Percentiles rank a stretch among this genome's conserved stretches.
Conservation (phyloP, 2,888 invertebrate genomes). For the Diplolepis rosae region DNA sequence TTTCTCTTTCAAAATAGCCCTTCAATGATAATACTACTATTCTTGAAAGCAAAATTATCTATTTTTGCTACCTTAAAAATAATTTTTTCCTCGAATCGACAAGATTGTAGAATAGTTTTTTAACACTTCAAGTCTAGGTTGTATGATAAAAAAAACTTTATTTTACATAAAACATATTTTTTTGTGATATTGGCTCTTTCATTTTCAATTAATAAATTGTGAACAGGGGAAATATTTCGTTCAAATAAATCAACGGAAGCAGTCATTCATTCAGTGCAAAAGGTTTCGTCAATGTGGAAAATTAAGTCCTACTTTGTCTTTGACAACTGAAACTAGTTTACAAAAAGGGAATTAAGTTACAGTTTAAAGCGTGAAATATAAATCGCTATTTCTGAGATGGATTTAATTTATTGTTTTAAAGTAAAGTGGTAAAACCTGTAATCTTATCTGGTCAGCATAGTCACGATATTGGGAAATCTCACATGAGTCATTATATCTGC, state of each 20-base stretch:
- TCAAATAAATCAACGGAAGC: not conserved
- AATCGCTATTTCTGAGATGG: not conserved
- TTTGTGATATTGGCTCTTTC: too few species aligned
- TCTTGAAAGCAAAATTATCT: too few species aligned
- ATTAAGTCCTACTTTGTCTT: conserved; percentile 2
- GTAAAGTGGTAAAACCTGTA: not conserved
- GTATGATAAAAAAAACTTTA: too few species aligned
- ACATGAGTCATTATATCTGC: not conserved
- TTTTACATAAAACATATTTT: too few species aligned
- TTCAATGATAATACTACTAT: too few species aligned
- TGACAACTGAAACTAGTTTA: not conserved
- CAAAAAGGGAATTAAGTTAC: not conserved
- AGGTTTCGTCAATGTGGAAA: not conserved
- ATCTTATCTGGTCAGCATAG: conserved; percentile 10
- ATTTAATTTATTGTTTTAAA: not conserved
- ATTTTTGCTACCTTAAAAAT: too few species aligned
- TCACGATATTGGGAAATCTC: not conserved
- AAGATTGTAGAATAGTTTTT: too few species aligned
- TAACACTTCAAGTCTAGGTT: not conserved
- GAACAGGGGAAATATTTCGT: not conserved
- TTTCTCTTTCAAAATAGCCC: too few species aligned
- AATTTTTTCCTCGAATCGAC: too few species aligned
- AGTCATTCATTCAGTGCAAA: not conserved
- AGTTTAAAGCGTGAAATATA: not conserved
- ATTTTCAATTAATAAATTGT: not conserved